Evolutionary conservation across 2,888 invertebrate genomes (phyloP).

Genomic region (Noctuana brunneofusca): DNA sequence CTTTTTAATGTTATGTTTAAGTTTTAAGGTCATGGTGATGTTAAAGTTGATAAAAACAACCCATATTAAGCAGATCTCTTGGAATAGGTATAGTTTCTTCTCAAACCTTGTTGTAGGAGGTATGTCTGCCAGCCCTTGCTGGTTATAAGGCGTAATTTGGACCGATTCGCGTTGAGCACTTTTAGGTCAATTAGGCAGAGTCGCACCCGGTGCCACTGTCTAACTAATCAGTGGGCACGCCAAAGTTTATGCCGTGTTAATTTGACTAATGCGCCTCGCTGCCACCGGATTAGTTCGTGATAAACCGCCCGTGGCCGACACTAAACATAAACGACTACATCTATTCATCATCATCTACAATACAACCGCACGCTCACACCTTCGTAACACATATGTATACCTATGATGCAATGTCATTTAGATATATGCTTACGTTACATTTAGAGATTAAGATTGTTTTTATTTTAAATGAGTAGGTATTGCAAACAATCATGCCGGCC

Average conservation of each 20-base stretch:
- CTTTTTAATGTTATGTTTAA: constrained; percentile 38
- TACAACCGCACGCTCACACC: constrained; percentile 20
- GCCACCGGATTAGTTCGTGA: constrained; percentile 60
- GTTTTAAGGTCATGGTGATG: not conserved
- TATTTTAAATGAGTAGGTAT: no score
- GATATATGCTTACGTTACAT: constrained; percentile 17
- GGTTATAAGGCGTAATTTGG: constrained; percentile 68
- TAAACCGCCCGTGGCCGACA: constrained; percentile 63
- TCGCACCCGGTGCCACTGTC: constrained; percentile 66
- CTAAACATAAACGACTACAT: constrained; percentile 37
- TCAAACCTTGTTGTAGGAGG: not conserved
- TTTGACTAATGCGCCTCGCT: constrained; percentile 80
- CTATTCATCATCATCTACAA: constrained; percentile 35
- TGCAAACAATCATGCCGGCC: no score
- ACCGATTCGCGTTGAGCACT: constrained; percentile 81
- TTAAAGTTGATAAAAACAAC: not conserved
- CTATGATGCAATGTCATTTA: constrained; percentile 25
- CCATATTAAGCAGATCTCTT: no score
- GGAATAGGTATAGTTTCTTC: no score
- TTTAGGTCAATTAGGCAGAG: constrained; percentile 82
- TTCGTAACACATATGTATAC: constrained; percentile 24
- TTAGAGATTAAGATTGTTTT: no score
- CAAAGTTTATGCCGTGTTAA: constrained; percentile 81
- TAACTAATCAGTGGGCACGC: constrained; percentile 77
- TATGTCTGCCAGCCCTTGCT: constrained; percentile 59